These are phyloP conservation scores for Cherax destructor DNA, from an alignment of 1,140 invertebrate genomes.

Conservation along the genomic window DNA sequence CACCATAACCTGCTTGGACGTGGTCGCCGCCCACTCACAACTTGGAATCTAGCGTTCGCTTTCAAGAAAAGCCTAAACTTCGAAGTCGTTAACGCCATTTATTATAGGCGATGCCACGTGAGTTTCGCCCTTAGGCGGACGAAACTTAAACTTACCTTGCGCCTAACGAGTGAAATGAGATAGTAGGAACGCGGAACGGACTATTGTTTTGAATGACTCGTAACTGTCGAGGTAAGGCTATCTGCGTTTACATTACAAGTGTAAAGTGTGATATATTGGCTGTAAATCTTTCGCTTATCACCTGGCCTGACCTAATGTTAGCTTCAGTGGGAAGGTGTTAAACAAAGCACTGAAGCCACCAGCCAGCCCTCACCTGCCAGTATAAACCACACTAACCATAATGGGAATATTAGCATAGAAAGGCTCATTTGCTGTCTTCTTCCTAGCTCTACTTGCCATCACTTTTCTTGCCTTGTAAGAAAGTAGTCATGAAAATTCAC, in stretches of 20 bases:
- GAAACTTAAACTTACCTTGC: background rate
- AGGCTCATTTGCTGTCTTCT: background rate
- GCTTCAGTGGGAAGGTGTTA: conserved; percentile 53
- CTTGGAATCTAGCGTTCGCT: background rate
- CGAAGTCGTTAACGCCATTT: background rate
- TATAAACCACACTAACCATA: too few species aligned
- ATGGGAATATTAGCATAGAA: background rate
- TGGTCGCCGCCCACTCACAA: background rate
- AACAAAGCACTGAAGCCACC: conserved; percentile 11
- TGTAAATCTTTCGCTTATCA: conserved; percentile 59
- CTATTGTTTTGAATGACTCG: conserved; percentile 70
- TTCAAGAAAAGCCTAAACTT: background rate
- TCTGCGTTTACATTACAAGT: conserved; percentile 68
- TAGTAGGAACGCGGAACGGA: conserved; percentile 37
- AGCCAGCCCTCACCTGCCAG: background rate
- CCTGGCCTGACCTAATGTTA: conserved; percentile 62
- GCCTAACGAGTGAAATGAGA: conserved; percentile 47
- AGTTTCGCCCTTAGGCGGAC: background rate
- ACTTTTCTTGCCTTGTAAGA: background rate
- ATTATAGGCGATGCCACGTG: background rate
- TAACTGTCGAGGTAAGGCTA: conserved; percentile 56
- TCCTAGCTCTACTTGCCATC: background rate
- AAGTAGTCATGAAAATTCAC: background rate
- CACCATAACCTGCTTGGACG: background rate
- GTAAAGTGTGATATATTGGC: conserved; percentile 68